These are phyloP conservation scores for Drosophila nebulosa DNA, from an alignment of 1,140 invertebrate species.

Conservation along the genomic window DNA sequence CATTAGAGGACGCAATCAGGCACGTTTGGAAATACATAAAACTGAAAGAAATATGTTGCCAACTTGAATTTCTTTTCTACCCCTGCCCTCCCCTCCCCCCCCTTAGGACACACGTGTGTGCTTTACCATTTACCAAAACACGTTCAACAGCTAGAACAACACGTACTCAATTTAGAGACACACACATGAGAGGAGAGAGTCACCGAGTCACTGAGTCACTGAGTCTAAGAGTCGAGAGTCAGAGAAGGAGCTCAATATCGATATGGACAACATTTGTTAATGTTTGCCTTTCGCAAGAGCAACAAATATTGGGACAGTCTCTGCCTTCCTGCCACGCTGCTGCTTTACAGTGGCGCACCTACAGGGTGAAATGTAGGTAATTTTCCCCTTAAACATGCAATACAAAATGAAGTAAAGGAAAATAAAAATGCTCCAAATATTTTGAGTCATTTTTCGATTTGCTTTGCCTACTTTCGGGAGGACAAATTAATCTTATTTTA, in stretches of 20 bases:
- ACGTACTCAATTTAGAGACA: conserved; percentile 74
- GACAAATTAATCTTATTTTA: too few relatives aligned
- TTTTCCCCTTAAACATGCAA: too few relatives aligned
- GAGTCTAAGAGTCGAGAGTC: too few relatives aligned
- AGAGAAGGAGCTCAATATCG: conserved; percentile 26
- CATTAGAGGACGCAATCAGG: conserved; percentile 67
- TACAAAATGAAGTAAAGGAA: too few relatives aligned
- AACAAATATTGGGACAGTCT: conserved; percentile 52
- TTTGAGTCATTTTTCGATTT: too few relatives aligned
- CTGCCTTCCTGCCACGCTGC: background rate
- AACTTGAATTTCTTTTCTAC: conserved; percentile 28
- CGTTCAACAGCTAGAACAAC: conserved; percentile 69
- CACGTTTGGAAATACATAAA: conserved; percentile 73
- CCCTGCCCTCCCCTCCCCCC: background rate
- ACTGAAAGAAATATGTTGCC: conserved; percentile 71
- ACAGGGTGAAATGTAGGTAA: too few relatives aligned
- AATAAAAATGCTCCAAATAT: too few relatives aligned
- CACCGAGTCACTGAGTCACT: background rate
- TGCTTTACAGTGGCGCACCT: too few relatives aligned
- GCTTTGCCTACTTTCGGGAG: too few relatives aligned
- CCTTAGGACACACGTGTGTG: conserved; percentile 32
- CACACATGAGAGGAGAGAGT: conserved; percentile 39
- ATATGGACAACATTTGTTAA: conserved; percentile 50
- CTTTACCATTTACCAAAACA: conserved; percentile 69
- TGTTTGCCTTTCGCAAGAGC: conserved; percentile 37